phyloP scores from a whole-genome alignment of 2,888 invertebrate genomes.

The Temnothorax unifasciatus region DNA sequence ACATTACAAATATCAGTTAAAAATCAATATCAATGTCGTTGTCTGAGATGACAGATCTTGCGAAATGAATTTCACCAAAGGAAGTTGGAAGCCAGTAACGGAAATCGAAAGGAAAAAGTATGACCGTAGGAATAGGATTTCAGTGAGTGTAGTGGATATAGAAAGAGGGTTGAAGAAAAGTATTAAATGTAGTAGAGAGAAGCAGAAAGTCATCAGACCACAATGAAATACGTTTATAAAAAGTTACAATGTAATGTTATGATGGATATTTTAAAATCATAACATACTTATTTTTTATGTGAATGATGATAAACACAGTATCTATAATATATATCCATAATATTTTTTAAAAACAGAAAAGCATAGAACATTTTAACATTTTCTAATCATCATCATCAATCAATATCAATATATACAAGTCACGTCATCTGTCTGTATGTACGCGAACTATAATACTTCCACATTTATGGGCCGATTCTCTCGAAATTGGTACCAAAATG shows the following conservation, averaged over 20 bases:
- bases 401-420: too few species aligned
- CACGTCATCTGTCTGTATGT: too few species aligned
- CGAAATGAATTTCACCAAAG: constrained; percentile 34
- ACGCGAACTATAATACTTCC: too few species aligned
- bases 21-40: constrained; percentile 9
- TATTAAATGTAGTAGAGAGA: constrained; percentile 32
- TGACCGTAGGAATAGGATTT: constrained; percentile 37
- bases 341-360: not conserved
- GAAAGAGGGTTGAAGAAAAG: constrained; percentile 1
- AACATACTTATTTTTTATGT: not conserved
- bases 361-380: not conserved
- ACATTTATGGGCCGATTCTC: too few species aligned
- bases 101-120: constrained; percentile 55
- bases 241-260: not conserved
- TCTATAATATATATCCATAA: not conserved
- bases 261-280: not conserved
- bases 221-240: not conserved
- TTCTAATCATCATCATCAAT: too few species aligned
- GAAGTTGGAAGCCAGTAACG: constrained; percentile 31
- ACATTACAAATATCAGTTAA: not conserved
- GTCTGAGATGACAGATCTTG: constrained; percentile 30
- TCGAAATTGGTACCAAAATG: too few species aligned
- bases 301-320: not conserved
- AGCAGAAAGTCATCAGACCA: not conserved
- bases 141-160: constrained; percentile 15